Evolutionary conservation across 2,888 invertebrate species (phyloP).

Genomic region (Erannis defoliaria): DNA sequence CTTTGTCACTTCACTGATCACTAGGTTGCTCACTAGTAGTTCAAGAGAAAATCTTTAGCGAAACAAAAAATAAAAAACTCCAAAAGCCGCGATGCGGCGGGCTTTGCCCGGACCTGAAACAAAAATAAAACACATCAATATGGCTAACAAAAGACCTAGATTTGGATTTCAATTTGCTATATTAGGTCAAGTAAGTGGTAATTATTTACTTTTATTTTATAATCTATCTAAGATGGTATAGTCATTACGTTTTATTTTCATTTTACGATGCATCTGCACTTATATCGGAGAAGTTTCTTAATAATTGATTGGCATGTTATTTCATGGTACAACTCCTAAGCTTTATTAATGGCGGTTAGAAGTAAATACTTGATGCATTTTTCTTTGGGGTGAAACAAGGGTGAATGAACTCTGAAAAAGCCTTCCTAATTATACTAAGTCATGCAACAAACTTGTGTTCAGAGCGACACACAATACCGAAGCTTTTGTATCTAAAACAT

Average conservation of each 20-base stretch:
- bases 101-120: constrained; percentile 80
- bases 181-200: constrained; percentile 12
- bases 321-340: background rate
- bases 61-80: constrained; percentile 58
- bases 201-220: constrained; percentile 14
- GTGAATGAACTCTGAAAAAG: constrained; percentile 22
- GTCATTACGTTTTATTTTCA: constrained; percentile 18
- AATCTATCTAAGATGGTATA: constrained; percentile 2
- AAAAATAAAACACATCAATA: constrained; percentile 50
- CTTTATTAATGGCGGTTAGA: background rate
- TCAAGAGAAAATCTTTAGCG: constrained; percentile 56
- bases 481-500: constrained; percentile 17
- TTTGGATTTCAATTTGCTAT: constrained; percentile 31
- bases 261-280: constrained; percentile 9
- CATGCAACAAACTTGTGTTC: constrained; percentile 23
- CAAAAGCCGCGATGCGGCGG: constrained; percentile 79
- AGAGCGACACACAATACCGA: constrained; percentile 9
- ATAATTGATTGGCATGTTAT: constrained; percentile 1
- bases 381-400: constrained; percentile 16
- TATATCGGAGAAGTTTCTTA: constrained; percentile 2
- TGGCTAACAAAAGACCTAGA: constrained; percentile 7
- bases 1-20: constrained; percentile 77
- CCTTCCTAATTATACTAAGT: constrained; percentile 17
- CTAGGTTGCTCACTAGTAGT: constrained; percentile 65
- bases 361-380: constrained; percentile 20